Conservation (phyloP, 2,113 vertebrate species). For the Progne subis region DNA sequence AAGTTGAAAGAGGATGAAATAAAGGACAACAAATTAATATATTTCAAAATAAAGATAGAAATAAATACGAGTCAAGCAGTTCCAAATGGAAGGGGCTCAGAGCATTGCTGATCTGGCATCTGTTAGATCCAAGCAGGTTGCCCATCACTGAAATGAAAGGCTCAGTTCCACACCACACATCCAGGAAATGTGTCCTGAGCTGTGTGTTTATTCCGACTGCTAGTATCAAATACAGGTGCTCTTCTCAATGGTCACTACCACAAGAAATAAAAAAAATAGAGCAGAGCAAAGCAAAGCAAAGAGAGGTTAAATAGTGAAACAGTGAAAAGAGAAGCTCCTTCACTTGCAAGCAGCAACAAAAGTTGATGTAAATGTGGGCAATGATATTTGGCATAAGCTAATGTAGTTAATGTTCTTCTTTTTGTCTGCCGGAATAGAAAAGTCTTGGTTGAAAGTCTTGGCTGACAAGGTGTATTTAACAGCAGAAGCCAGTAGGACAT, state of each 20-base stretch:
- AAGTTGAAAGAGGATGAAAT: background rate
- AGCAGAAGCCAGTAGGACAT: background rate
- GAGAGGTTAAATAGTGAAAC: background rate
- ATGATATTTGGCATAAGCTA: background rate
- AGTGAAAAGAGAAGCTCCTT: background rate
- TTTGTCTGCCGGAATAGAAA: background rate
- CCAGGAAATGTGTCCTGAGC: background rate
- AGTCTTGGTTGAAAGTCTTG: background rate
- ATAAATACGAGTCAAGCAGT: background rate
- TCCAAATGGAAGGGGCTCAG: background rate
- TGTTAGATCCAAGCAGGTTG: background rate
- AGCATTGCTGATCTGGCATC: background rate
- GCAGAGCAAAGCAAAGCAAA: background rate
- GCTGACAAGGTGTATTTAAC: background rate
- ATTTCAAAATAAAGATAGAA: background rate
- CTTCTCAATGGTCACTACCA: background rate
- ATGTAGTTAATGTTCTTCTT: background rate
- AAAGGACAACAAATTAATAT: background rate
- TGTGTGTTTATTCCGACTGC: background rate
- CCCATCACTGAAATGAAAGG: background rate
- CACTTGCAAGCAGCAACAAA: background rate
- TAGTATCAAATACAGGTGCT: background rate
- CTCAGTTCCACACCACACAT: background rate
- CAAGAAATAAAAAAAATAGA: background rate
- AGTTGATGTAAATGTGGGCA: rapidly evolving